These are phyloP conservation scores for Python bivittatus DNA, from an alignment of 2,113 vertebrate species.

Conservation along the genomic window DNA sequence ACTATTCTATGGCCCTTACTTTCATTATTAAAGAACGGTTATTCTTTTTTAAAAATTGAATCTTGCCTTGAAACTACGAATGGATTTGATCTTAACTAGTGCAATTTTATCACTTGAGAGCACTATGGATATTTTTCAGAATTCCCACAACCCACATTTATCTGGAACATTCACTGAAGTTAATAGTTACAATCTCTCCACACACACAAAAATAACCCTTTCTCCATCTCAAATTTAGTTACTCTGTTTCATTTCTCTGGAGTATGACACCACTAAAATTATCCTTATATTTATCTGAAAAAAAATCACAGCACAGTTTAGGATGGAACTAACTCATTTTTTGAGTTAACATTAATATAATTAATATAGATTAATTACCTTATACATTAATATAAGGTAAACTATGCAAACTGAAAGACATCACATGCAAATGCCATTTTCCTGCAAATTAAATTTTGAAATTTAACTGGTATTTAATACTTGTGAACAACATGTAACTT, in stretches of 20 bases:
- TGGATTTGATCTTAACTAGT: slow-evolving; percentile 23
- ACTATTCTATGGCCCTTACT: slow-evolving; percentile 25
- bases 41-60: slow-evolving; percentile 26
- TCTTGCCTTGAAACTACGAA: slow-evolving; percentile 25
- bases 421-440: slow-evolving; percentile 77
- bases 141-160: slow-evolving; percentile 54
- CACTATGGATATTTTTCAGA: slow-evolving; percentile 40
- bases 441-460: slow-evolving; percentile 58
- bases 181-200: not conserved
- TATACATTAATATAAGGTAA: not conserved
- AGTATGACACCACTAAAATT: slow-evolving; percentile 59
- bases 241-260: not conserved
- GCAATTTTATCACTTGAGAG: slow-evolving; percentile 31
- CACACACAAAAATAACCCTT: not conserved
- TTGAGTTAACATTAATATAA: slow-evolving; percentile 23
- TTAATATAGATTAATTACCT: not conserved
- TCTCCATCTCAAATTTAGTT: not conserved
- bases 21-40: slow-evolving; percentile 59
- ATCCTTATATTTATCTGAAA: slow-evolving; percentile 75
- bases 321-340: slow-evolving; percentile 65
- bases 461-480: not conserved
- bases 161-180: not conserved
- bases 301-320: slow-evolving; percentile 71
- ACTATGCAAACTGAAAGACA: slow-evolving; percentile 75
- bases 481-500: not conserved